Evolutionary conservation across 2,888 invertebrate genomes (phyloP).

Genomic region (Ochropacha duplaris): DNA sequence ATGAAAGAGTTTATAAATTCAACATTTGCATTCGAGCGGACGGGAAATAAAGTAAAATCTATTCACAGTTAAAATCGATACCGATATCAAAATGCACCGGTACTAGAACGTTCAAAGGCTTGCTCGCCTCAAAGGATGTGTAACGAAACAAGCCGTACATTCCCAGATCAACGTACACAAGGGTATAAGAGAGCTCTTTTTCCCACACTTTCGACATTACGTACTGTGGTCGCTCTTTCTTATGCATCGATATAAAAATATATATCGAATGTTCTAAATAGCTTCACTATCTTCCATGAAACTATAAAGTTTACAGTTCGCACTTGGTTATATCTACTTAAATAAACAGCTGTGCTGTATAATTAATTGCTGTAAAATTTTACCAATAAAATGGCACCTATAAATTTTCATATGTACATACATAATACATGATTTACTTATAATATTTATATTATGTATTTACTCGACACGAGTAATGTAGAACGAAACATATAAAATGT

Average conservation of each 20-base stretch:
- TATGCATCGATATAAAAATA: slow-evolving; percentile 25
- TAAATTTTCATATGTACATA: too few relatives aligned
- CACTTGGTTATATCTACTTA: too few relatives aligned
- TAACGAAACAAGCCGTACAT: slow-evolving; percentile 60
- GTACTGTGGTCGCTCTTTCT: slow-evolving; percentile 53
- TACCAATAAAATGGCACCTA: too few relatives aligned
- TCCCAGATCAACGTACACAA: slow-evolving; percentile 64
- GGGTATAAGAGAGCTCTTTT: slow-evolving; percentile 44
- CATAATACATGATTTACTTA: too few relatives aligned
- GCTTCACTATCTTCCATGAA: too few relatives aligned
- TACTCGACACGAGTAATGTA: too few relatives aligned
- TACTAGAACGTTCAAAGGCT: slow-evolving; percentile 61
- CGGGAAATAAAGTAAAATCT: slow-evolving; percentile 59
- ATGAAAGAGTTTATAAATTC: slow-evolving; percentile 5
- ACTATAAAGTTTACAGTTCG: background rate
- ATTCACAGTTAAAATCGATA: slow-evolving; percentile 73
- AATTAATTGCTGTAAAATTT: too few relatives aligned
- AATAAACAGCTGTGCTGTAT: too few relatives aligned
- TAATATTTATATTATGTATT: too few relatives aligned
- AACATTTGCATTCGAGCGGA: slow-evolving; percentile 22
- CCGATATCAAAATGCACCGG: slow-evolving; percentile 71
- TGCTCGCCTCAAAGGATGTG: slow-evolving; percentile 64
- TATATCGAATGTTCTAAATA: background rate
- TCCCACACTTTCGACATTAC: slow-evolving; percentile 47
- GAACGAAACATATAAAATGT: too few relatives aligned